Percentiles rank a stretch among this genome's conserved stretches.
Conservation (phyloP, 2,113 vertebrate species). For the Micronycteris hirsuta region DNA sequence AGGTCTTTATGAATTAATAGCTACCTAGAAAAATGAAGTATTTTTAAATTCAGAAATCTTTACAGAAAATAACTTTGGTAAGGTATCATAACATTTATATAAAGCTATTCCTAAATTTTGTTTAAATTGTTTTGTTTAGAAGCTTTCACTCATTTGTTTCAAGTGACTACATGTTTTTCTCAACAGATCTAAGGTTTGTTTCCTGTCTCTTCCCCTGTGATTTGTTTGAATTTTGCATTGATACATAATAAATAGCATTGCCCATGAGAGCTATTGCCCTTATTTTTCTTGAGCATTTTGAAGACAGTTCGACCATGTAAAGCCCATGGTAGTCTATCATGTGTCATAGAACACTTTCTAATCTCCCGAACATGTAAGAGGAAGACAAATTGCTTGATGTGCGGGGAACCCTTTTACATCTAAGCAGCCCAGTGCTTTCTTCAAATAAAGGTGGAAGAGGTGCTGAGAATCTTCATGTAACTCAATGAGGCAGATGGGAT, state of each 20-base stretch:
- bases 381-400: neutral
- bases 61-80: neutral
- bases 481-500: neutral
- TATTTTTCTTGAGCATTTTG: neutral
- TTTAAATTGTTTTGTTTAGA: slow-evolving; percentile 27
- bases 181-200: neutral
- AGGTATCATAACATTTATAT: neutral
- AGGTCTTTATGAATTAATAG: neutral
- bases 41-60: neutral
- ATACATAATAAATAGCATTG: neutral
- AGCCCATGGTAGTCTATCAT: neutral
- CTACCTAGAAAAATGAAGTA: neutral
- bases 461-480: neutral
- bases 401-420: neutral
- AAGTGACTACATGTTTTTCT: neutral
- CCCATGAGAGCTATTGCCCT: neutral
- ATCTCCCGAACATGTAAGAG: neutral
- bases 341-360: neutral
- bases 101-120: neutral
- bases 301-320: neutral
- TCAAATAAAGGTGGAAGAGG: neutral
- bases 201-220: neutral
- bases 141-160: neutral
- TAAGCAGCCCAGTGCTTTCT: neutral
- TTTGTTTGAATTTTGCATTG: slow-evolving; percentile 20